phyloP scores from a whole-genome alignment of 2,888 invertebrate genomes.

The Mimas tiliae region DNA sequence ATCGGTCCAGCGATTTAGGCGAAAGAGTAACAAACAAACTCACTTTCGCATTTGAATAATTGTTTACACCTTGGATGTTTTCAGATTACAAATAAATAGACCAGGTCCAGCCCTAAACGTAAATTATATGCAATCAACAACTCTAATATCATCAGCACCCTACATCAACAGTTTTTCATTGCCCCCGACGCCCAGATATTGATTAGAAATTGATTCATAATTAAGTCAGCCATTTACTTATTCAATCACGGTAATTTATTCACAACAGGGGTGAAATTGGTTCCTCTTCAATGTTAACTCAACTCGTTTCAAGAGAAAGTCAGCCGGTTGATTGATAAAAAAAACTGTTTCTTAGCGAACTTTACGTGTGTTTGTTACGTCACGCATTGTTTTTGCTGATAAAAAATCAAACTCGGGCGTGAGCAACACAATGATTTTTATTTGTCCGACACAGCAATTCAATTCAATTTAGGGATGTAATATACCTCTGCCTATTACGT shows the following conservation, averaged over 20 bases:
- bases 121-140: neutral
- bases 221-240: conserved; percentile 16
- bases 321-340: conserved; percentile 21
- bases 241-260: conserved; percentile 22
- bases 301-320: conserved; percentile 21
- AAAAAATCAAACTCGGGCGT: conserved; percentile 11
- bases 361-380: conserved; percentile 11
- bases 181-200: conserved; percentile 12
- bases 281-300: conserved; percentile 19
- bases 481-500: neutral
- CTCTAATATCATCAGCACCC: conserved; percentile 3
- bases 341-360: conserved; percentile 18
- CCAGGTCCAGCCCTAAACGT: neutral
- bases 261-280: conserved; percentile 24
- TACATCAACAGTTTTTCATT: neutral
- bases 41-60: no score
- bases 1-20: no score
- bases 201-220: conserved; percentile 23
- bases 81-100: neutral
- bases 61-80: no score
- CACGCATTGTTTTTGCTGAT: conserved; percentile 19
- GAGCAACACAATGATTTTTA: conserved; percentile 5
- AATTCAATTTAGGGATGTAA: neutral
- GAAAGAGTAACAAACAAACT: no score
- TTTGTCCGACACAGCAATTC: neutral